Evolutionary conservation across 2,888 invertebrate species (phyloP).

Genomic region (Acronicta leporina): DNA sequence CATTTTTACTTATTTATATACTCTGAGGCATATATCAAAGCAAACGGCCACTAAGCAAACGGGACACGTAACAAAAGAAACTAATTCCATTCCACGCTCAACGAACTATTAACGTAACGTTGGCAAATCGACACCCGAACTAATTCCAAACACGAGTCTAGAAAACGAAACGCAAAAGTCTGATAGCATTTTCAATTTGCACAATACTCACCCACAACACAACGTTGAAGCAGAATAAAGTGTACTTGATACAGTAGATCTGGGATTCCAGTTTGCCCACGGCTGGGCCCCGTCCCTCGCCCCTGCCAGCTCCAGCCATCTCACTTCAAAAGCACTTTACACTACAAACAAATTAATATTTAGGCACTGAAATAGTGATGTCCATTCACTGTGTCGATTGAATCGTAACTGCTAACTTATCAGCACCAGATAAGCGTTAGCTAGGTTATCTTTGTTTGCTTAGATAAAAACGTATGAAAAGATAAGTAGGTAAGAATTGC

Average conservation of each 20-base stretch:
- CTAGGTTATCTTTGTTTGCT: conserved; percentile 85
- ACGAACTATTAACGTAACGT: conserved; percentile 18
- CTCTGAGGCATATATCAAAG: conserved; percentile 35
- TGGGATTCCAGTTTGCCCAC: conserved; percentile 92
- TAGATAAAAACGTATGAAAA: conserved; percentile 80
- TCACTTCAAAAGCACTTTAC: conserved; percentile 67
- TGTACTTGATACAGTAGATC: conserved; percentile 94
- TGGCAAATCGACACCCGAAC: conserved; percentile 25
- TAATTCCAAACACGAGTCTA: conserved; percentile 49
- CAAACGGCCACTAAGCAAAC: conserved; percentile 13
- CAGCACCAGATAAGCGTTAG: conserved; percentile 75
- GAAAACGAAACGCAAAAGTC: conserved; percentile 45
- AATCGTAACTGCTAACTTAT: conserved; percentile 77
- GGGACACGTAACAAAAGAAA: conserved; percentile 14
- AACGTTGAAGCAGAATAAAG: conserved; percentile 94
- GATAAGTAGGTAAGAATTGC: conserved; percentile 78
- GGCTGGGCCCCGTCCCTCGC: conserved; percentile 84
- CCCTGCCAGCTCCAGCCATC: conserved; percentile 89
- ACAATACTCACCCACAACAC: conserved; percentile 92
- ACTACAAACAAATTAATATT: conserved; percentile 56
- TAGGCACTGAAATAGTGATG: conserved; percentile 55
- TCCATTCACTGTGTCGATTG: conserved; percentile 70
- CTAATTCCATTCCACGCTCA: conserved; percentile 11
- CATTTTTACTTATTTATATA: conserved; percentile 4
- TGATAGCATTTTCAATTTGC: conserved; percentile 50